These are phyloP conservation scores for Limnephilus marmoratus DNA, from an alignment of 2,888 invertebrate species.

Conservation along the genomic window DNA sequence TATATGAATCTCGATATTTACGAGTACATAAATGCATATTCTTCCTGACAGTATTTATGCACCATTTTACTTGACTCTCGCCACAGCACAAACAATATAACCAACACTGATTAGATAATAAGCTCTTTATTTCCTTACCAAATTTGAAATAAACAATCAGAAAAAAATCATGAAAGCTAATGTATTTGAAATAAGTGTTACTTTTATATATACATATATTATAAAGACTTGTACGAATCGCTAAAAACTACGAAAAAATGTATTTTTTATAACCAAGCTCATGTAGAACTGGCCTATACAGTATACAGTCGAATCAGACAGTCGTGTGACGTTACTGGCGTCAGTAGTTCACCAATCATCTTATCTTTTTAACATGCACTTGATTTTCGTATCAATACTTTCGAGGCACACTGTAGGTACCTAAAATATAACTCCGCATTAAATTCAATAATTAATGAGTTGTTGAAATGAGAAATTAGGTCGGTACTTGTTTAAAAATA, in stretches of 20 bases:
- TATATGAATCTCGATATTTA: too few relatives aligned
- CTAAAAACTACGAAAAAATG: not conserved
- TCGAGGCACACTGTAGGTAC: not conserved
- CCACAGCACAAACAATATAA: too few relatives aligned
- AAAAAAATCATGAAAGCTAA: too few relatives aligned
- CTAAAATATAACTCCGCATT: not conserved
- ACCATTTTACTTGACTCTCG: too few relatives aligned
- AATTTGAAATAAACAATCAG: too few relatives aligned
- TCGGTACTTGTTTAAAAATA: not conserved
- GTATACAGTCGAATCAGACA: not conserved
- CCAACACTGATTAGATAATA: too few relatives aligned
- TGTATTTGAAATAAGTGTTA: too few relatives aligned
- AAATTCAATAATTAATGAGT: constrained; percentile 5
- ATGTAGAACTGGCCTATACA: constrained; percentile 11
- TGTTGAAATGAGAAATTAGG: not conserved
- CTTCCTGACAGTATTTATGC: too few relatives aligned
- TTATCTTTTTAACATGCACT: not conserved
- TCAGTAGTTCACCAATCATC: constrained; percentile 29
- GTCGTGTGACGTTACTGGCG: constrained; percentile 28
- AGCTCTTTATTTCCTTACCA: too few relatives aligned
- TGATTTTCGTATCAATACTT: constrained; percentile 23
- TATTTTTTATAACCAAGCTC: not conserved
- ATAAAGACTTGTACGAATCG: not conserved
- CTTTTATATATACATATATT: not conserved
- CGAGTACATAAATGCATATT: too few relatives aligned